Conservation (phyloP, 2,797 vertebrate genomes). For the Pseudotriccus pelzelni region DNA sequence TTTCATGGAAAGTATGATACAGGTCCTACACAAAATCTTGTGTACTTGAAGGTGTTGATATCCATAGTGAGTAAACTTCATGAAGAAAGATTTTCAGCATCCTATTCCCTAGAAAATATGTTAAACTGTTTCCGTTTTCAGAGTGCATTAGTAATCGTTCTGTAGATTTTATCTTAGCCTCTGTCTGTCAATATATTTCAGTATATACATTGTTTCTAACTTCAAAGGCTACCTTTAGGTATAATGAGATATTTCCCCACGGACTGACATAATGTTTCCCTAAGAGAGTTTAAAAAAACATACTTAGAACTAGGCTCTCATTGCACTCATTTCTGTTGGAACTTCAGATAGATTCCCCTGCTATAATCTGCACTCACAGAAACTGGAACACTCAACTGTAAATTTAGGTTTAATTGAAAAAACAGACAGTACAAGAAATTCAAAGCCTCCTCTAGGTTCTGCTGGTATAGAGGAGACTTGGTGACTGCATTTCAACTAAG, state of each 20-base stretch:
- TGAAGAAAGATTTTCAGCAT: not conserved
- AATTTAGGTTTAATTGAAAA: not conserved
- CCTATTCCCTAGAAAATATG: not conserved
- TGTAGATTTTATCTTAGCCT: not conserved
- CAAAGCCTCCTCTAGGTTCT: not conserved
- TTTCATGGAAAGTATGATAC: not conserved
- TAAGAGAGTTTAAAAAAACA: not conserved
- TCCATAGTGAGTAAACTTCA: rapidly evolving
- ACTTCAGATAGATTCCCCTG: not conserved
- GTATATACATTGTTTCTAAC: not conserved
- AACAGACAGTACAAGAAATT: not conserved
- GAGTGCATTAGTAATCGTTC: not conserved
- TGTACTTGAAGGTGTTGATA: not conserved
- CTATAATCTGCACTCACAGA: not conserved
- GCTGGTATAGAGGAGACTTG: not conserved
- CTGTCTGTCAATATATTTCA: not conserved
- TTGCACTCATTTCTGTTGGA: not conserved
- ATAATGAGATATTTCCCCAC: not conserved
- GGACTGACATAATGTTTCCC: not conserved
- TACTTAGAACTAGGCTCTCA: not conserved
- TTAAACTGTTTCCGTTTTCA: not conserved
- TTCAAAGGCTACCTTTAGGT: not conserved
- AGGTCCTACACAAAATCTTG: not conserved
- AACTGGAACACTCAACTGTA: not conserved
- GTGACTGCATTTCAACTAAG: not conserved